A percentile compares a stretch with the other conserved stretches of the same genome.
These are phyloP conservation scores for Steinernema carpocapsae DNA, from an alignment of 2,888 invertebrate genomes.

Conservation along the genomic window DNA sequence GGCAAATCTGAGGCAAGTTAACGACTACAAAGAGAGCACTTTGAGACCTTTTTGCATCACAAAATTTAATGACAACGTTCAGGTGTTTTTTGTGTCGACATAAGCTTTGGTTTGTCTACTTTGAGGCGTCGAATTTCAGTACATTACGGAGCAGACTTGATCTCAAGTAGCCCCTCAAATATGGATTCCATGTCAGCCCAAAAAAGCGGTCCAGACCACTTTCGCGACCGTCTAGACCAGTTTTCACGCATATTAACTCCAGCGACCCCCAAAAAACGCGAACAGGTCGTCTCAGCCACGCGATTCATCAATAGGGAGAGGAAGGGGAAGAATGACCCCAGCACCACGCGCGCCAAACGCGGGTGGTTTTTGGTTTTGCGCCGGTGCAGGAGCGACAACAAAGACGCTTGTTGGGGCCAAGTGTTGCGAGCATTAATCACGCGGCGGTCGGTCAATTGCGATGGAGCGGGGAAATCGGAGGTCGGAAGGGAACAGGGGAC, in stretches of 20 bases:
- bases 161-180: too few species aligned
- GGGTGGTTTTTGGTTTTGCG: constrained; percentile 26
- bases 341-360: neutral
- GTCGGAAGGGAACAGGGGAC: neutral
- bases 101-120: too few species aligned
- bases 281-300: neutral
- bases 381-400: neutral
- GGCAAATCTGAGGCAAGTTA: too few species aligned
- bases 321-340: neutral
- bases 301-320: neutral
- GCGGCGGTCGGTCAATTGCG: neutral
- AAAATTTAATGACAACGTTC: too few species aligned
- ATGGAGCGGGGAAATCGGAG: neutral
- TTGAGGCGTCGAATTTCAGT: too few species aligned
- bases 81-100: too few species aligned
- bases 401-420: constrained; percentile 18
- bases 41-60: too few species aligned
- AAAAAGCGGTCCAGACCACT: neutral
- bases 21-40: too few species aligned
- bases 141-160: too few species aligned
- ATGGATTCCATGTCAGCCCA: too few species aligned
- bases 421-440: constrained; percentile 29
- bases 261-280: neutral
- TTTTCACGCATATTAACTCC: neutral
- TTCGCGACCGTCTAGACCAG: too few species aligned